Evolutionary conservation across 2,888 invertebrate genomes (phyloP).

Genomic region (Caenorhabditis angaria): DNA sequence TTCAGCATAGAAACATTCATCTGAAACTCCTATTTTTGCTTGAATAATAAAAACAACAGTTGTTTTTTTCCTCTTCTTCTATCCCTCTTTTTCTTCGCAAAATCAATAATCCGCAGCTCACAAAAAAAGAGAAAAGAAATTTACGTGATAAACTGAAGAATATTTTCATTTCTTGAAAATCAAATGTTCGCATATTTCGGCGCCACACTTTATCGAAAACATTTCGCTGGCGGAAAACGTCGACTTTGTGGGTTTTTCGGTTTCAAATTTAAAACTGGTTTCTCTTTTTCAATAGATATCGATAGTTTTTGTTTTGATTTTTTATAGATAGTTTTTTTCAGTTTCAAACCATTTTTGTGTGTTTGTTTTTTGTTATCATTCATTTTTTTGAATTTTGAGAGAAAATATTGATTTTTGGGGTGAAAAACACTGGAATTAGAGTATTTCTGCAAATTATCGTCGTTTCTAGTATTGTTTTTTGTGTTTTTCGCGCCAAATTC

Average conservation of each 20-base stretch:
- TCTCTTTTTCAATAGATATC: background rate
- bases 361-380: background rate
- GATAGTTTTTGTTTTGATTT: constrained; percentile 10
- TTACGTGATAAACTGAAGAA: constrained; percentile 5
- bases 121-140: constrained; percentile 5
- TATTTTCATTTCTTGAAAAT: background rate
- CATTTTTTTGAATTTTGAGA: too few relatives aligned
- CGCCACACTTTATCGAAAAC: constrained; percentile 32
- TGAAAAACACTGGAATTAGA: too few relatives aligned
- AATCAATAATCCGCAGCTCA: background rate
- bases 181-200: constrained; percentile 33
- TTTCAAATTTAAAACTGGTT: too few relatives aligned
- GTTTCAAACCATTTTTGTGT: background rate
- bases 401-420: too few relatives aligned
- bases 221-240: constrained; percentile 14
- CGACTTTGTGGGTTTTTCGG: too few relatives aligned
- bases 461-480: too few relatives aligned
- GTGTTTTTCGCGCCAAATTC: too few relatives aligned
- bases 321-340: background rate
- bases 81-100: background rate
- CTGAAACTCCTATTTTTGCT: background rate
- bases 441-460: too few relatives aligned
- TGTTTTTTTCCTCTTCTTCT: background rate
- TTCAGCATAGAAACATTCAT: constrained; percentile 1
- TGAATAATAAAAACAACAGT: background rate